These are phyloP conservation scores for Montipora cactus DNA, from an alignment of 64 coral and sea anemone genomes.

Conservation along the genomic window DNA sequence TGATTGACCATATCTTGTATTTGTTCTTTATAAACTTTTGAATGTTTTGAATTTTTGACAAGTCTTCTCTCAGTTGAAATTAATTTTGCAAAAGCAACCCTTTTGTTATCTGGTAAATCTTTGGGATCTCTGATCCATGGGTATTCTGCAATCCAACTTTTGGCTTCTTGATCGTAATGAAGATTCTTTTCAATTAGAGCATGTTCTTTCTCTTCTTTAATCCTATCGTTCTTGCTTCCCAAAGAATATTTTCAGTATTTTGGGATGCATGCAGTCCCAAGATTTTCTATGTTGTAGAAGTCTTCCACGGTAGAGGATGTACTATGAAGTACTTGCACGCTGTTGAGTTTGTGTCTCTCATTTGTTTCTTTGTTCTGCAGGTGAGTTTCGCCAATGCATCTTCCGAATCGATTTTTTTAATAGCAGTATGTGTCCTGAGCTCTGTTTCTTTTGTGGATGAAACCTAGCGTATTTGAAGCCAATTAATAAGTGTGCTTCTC, in stretches of 20 bases:
- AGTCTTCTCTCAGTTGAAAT: constrained; percentile 68
- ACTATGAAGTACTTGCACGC: too few species aligned
- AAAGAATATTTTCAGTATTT: constrained; percentile 28
- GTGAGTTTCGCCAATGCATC: too few species aligned
- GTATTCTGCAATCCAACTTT: constrained; percentile 31
- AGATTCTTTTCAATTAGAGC: constrained; percentile 54
- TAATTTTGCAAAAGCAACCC: constrained; percentile 20
- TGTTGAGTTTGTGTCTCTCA: too few species aligned
- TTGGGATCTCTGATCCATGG: neutral
- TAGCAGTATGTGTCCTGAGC: too few species aligned
- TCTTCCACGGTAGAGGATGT: too few species aligned
- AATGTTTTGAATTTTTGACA: constrained; percentile 40
- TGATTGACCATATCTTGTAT: constrained; percentile 69
- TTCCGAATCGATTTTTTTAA: too few species aligned
- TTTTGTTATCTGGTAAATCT: constrained; percentile 53
- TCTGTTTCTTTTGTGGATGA: too few species aligned
- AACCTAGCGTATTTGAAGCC: too few species aligned
- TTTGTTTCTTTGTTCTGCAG: too few species aligned
- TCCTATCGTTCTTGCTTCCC: constrained; percentile 36
- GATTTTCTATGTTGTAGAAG: too few species aligned
- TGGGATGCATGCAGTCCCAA: neutral
- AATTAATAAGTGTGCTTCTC: too few species aligned
- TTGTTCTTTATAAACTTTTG: constrained; percentile 52
- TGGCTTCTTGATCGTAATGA: constrained; percentile 7
- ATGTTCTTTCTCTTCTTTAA: neutral